A percentile compares a stretch with the other conserved stretches of the same genome.
Conservation (phyloP, 1,140 invertebrate species). For the Monomorium pharaonis region DNA sequence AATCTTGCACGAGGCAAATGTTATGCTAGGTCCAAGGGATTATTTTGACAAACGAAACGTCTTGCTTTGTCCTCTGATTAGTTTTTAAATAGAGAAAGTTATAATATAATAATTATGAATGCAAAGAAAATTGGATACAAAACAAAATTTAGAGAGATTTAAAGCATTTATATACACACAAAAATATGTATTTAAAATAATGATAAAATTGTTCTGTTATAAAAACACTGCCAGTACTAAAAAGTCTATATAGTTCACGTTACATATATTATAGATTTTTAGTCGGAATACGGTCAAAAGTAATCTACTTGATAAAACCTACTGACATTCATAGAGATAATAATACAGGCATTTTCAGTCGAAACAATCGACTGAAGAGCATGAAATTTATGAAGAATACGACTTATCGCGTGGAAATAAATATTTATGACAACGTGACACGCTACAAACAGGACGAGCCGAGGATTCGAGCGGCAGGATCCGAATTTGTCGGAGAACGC, state of each 20-base stretch:
- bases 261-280: too few relatives aligned
- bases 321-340: background rate
- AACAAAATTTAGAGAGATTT: background rate
- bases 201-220: too few relatives aligned
- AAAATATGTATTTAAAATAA: too few relatives aligned
- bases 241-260: too few relatives aligned
- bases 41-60: background rate
- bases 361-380: conserved; percentile 1
- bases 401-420: background rate
- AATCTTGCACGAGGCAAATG: background rate
- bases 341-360: background rate
- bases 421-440: too few relatives aligned
- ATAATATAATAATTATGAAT: background rate
- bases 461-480: background rate
- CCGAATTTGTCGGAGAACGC: background rate
- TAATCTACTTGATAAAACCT: background rate
- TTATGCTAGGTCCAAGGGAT: background rate
- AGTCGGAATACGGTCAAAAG: too few relatives aligned
- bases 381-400: background rate
- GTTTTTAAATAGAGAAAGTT: background rate
- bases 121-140: background rate
- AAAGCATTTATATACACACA: background rate
- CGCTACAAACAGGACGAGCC: too few relatives aligned
- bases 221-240: too few relatives aligned
- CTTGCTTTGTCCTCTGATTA: background rate